A percentile compares a stretch with the other conserved stretches of the same genome.
Conservation (phyloP, 2,888 invertebrate genomes). For the Eristalis pertinax region DNA sequence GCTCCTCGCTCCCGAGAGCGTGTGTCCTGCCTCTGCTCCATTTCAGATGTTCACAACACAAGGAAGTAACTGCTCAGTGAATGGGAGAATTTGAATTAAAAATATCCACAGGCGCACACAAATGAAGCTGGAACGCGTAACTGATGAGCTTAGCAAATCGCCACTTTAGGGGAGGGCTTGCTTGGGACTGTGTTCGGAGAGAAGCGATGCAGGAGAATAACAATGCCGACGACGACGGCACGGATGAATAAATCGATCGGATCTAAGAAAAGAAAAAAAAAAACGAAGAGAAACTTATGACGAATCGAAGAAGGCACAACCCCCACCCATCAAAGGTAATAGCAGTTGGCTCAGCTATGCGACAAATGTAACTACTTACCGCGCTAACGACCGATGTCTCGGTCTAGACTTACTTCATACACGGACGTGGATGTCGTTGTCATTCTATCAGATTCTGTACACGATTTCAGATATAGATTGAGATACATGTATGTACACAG, state of each 20-base stretch:
- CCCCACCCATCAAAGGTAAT: background rate
- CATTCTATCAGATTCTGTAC: slow-evolving; percentile 2
- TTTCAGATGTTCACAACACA: slow-evolving; percentile 9
- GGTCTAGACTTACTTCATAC: background rate
- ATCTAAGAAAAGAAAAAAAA: slow-evolving; percentile 29
- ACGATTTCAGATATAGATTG: slow-evolving; percentile 7
- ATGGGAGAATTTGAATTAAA: slow-evolving; percentile 58
- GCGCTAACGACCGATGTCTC: slow-evolving; percentile 12
- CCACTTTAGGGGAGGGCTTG: slow-evolving; percentile 44
- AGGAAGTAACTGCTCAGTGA: slow-evolving; percentile 48
- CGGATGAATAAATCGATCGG: slow-evolving; percentile 28
- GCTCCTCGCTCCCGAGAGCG: background rate
- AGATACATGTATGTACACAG: background rate
- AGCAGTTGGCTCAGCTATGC: background rate
- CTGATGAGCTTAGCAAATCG: slow-evolving; percentile 22
- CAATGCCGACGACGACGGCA: background rate
- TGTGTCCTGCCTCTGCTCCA: background rate
- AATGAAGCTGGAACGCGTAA: background rate
- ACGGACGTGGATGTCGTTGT: slow-evolving; percentile 1
- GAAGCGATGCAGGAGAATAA: slow-evolving; percentile 2
- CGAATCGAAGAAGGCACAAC: slow-evolving; percentile 29
- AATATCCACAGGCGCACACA: slow-evolving; percentile 19
- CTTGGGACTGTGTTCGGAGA: background rate
- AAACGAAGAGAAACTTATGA: slow-evolving; percentile 20
- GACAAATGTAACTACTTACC: slow-evolving; percentile 44